Conservation (phyloP, 2,888 invertebrate genomes). For the Ypsolopha scabrella region DNA sequence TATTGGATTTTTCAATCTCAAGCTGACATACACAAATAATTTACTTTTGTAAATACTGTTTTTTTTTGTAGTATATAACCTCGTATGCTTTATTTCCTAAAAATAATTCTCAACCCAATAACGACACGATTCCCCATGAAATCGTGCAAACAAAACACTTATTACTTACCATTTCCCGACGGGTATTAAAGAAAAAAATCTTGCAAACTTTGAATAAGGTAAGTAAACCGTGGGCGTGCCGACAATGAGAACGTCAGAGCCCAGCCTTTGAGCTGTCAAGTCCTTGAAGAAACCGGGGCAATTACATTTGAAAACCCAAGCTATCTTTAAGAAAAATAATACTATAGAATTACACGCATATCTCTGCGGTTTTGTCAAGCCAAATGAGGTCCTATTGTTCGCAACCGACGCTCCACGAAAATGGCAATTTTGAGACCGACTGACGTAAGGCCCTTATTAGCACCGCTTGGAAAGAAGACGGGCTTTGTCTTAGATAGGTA, state of each 20-base stretch:
- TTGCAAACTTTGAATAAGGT: slow-evolving; percentile 60
- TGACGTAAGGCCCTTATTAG: slow-evolving; percentile 62
- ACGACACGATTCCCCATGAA: background rate
- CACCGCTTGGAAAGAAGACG: slow-evolving; percentile 34
- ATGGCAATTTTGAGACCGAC: slow-evolving; percentile 37
- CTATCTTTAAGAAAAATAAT: slow-evolving; percentile 46
- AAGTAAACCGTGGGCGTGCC: slow-evolving; percentile 62
- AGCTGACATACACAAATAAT: too few relatives aligned
- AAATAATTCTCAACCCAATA: too few relatives aligned
- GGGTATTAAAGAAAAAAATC: slow-evolving; percentile 33
- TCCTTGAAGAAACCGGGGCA: slow-evolving; percentile 65
- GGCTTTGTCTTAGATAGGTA: too few relatives aligned
- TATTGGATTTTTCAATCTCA: too few relatives aligned
- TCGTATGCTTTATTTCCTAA: too few relatives aligned
- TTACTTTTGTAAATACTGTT: too few relatives aligned
- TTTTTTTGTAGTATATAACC: too few relatives aligned
- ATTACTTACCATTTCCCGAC: slow-evolving; percentile 8
- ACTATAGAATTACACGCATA: background rate
- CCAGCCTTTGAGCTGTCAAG: slow-evolving; percentile 66
- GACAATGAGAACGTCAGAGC: slow-evolving; percentile 64
- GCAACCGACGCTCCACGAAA: background rate
- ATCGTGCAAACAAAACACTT: slow-evolving; percentile 12
- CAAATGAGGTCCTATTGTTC: too few relatives aligned
- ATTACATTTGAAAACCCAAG: slow-evolving; percentile 64
- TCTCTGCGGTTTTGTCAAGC: too few relatives aligned